Evolutionary conservation across 2,888 invertebrate genomes (phyloP).

Genomic region (Sympetrum striolatum): DNA sequence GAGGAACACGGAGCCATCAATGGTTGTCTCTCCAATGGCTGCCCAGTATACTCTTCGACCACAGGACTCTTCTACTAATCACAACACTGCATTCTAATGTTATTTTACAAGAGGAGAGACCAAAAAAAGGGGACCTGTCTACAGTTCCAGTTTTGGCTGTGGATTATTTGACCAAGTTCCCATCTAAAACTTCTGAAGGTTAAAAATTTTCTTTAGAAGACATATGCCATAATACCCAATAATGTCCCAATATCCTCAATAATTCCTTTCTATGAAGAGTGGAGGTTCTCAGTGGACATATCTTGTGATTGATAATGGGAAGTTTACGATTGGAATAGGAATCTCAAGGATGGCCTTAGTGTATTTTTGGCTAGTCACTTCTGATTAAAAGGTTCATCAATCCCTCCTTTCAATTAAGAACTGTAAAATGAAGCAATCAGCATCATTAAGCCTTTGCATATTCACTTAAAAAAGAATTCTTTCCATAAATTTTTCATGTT

Average conservation of each 20-base stretch:
- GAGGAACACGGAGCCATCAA: conserved; percentile 88
- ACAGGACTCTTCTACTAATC: conserved; percentile 40
- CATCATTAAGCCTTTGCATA: conserved; percentile 39
- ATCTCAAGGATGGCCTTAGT: conserved; percentile 11
- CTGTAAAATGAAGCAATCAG: conserved; percentile 30
- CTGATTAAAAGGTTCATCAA: neutral
- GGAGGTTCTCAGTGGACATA: conserved; percentile 1
- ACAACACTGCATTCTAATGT: conserved; percentile 44
- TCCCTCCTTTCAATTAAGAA: conserved; percentile 20
- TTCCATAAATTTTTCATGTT: conserved; percentile 1
- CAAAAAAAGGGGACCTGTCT: neutral
- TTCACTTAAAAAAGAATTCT: neutral
- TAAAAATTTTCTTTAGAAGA: neutral
- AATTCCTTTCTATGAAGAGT: conserved; percentile 1
- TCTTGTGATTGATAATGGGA: conserved; percentile 2
- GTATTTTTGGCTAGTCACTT: conserved; percentile 16
- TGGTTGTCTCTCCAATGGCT: conserved; percentile 56
- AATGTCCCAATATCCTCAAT: conserved; percentile 7
- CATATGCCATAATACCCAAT: neutral
- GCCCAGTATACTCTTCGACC: conserved; percentile 27
- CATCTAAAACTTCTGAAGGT: neutral
- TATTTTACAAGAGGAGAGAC: neutral
- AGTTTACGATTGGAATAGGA: neutral
- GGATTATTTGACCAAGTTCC: neutral
- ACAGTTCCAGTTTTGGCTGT: neutral